Percentiles rank a stretch among this genome's conserved stretches.
Evolutionary conservation across 2,113 vertebrate species (phyloP).

Genomic region (Thalassarche chlororhynchos): DNA sequence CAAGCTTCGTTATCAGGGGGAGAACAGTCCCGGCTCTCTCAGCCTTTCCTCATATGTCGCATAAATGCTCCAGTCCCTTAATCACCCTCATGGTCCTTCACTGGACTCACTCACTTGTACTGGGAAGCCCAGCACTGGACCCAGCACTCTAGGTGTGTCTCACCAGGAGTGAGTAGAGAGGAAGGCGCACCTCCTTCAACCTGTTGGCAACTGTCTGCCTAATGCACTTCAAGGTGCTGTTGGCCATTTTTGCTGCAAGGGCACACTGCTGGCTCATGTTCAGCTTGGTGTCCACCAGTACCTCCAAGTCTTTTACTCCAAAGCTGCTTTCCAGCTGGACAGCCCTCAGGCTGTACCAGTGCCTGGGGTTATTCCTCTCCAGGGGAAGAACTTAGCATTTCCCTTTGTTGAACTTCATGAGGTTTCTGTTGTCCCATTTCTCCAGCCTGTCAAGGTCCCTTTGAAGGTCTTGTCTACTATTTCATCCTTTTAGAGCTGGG

Average conservation of each 20-base stretch:
- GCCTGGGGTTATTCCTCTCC: neutral
- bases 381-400: neutral
- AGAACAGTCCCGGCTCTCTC: neutral
- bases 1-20: neutral
- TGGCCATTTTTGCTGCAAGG: neutral
- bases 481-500: neutral
- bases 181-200: neutral
- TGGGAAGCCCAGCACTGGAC: neutral
- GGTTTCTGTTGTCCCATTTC: neutral
- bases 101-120: neutral
- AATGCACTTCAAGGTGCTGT: neutral
- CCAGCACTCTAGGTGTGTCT: neutral
- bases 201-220: neutral
- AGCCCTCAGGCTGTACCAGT: neutral
- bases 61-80: neutral
- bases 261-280: neutral
- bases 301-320: neutral
- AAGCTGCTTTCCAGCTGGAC: neutral
- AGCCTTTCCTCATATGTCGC: neutral
- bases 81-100: neutral
- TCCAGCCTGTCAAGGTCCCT: neutral
- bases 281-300: neutral
- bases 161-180: neutral
- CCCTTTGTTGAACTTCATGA: neutral
- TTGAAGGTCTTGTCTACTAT: neutral